phyloP scores from a whole-genome alignment of 2,797 vertebrate species.

The Falco concolor region DNA sequence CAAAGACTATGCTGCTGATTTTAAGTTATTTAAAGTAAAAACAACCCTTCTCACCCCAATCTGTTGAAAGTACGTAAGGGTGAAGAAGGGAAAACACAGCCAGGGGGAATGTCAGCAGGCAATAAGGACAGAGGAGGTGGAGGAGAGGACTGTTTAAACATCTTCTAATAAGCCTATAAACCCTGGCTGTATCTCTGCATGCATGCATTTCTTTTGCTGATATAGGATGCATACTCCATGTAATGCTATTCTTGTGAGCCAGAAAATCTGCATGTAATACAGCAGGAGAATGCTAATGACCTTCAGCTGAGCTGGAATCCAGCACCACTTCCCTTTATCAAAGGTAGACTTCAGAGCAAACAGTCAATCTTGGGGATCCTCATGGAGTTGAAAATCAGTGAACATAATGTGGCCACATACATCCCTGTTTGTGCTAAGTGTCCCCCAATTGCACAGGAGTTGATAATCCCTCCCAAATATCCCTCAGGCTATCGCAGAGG shows the following conservation, averaged over 20 bases:
- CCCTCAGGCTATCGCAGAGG: background rate
- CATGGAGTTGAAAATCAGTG: background rate
- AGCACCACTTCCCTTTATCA: background rate
- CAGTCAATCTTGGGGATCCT: background rate
- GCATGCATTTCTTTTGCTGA: conserved; percentile 30
- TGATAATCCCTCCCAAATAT: background rate
- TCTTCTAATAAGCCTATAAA: conserved; percentile 32
- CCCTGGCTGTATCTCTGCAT: background rate
- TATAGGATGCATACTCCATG: conserved; percentile 17
- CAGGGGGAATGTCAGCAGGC: conserved; percentile 29
- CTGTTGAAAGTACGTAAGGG: background rate
- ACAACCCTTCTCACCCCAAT: conserved; percentile 45
- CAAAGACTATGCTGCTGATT: conserved; percentile 1
- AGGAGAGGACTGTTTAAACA: background rate
- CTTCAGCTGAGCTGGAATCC: conserved; percentile 7
- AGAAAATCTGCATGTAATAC: conserved; percentile 60
- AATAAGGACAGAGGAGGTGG: conserved; percentile 5
- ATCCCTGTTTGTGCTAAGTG: background rate
- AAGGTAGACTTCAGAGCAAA: background rate
- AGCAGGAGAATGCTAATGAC: conserved; percentile 61
- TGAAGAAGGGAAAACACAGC: conserved; percentile 38
- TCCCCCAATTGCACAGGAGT: background rate
- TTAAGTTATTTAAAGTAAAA: conserved; percentile 42
- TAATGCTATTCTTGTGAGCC: conserved; percentile 39
- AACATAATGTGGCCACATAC: background rate